Evolutionary conservation across 2,888 invertebrate species (phyloP).

Genomic region (Phymatocera aterrima): DNA sequence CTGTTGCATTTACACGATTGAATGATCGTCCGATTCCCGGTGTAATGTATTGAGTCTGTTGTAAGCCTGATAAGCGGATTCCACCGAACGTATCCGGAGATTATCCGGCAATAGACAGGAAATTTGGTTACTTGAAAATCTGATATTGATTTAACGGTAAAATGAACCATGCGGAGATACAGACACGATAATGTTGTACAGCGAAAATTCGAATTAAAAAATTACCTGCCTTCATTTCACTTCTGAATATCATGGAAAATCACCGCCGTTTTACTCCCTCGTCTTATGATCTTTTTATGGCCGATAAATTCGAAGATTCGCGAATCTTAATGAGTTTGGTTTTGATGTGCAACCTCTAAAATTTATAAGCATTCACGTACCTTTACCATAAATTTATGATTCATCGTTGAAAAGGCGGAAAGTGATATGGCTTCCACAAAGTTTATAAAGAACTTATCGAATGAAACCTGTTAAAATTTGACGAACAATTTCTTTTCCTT

Average conservation of each 20-base stretch:
- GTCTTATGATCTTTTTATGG: background rate
- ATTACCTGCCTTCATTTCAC: background rate
- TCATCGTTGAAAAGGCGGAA: background rate
- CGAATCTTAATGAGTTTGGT: background rate
- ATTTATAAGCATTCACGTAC: background rate
- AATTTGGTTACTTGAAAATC: slow-evolving; percentile 5
- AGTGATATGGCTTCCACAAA: background rate
- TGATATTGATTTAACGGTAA: background rate
- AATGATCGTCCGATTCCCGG: slow-evolving; percentile 14
- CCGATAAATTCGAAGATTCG: slow-evolving; percentile 7
- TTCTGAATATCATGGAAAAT: background rate
- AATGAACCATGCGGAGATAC: background rate
- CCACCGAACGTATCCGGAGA: background rate
- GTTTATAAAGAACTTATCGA: background rate
- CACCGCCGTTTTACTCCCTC: background rate
- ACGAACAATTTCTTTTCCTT: background rate
- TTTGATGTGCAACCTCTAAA: background rate
- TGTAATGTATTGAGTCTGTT: background rate
- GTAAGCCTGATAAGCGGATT: slow-evolving; percentile 27
- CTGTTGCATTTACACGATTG: background rate
- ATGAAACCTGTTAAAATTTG: too few relatives aligned
- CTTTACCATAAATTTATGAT: background rate
- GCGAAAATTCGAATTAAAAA: background rate
- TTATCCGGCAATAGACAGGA: background rate
- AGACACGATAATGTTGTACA: background rate